Evolutionary conservation across 2,113 vertebrate species (phyloP), one percentile per base, ranked within the genome.

Genomic region (Anhinga rufa): DNA sequence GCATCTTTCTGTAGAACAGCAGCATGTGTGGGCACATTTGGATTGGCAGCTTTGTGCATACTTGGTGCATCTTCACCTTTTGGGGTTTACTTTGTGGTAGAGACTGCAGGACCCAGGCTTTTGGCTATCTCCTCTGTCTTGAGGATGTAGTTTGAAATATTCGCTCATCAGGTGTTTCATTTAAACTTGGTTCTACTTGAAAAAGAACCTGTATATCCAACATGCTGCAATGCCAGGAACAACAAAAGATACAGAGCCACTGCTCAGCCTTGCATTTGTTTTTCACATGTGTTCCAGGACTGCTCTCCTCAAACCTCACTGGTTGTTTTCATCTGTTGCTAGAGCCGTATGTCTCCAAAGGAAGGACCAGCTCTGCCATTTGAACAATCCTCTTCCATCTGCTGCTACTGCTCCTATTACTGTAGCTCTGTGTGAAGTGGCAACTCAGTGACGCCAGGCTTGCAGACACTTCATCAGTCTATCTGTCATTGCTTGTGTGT

Each of bases 321-420:
- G 79, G 90, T 88, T 92, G 92, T 92, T 95, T 93, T 96, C 72
- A 66, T 90, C 83, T 88, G 54, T 79, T 86, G 49, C 80, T 94
- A 72, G 84, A 94, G 75, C 78, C 54, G 42, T 89, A 42, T 95
- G 86, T 91, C 93, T 94, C 75, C 1, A 1, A 58, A 70, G 76
- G 83, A 76, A 94, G 94, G 88, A 64, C 90, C 58, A 57, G 87
- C 88, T 88, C 80, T 93, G 84, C 85, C 92, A 72, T 92, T 92
- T 91, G 86, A 84, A 70, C 83, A 86, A 12, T 61, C 34, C 61
- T 74, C 6, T 90, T 95, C 93, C 88, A 92, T 92, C 93, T 95
- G 90, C 80, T 70, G 69, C 88, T 92, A 5, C 82, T 90, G 94
- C 78, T 95, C 76, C 91, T 78, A 5, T 75, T 70, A 15, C 80